Evolutionary conservation across 1,140 invertebrate species (phyloP), one percentile per base, ranked within the genome.

Genomic region (Forficula auricularia): DNA sequence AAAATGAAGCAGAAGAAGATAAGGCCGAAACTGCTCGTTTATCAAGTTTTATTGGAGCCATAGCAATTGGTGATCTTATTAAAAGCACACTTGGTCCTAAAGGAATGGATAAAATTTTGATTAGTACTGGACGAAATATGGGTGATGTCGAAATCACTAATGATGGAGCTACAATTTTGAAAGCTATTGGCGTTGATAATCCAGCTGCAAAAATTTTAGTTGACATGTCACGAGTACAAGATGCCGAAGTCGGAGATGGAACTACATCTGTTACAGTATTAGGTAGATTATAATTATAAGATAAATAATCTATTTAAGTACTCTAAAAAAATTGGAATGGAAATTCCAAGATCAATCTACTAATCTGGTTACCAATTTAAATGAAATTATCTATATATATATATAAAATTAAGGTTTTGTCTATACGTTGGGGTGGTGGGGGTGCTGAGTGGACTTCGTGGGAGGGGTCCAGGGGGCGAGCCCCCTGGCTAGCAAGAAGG

Each of bases 221-320:
- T 14, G 90, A 99, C 50, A 97, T 98, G 74, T 94, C 92, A 2
- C 87, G 88, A 66, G 89, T 94, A 7, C 95, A 98, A 61, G 96
- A 99, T 69, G 90, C 95, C 64, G 96, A 99, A 76, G 95, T 98
- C 52, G 96, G 96, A 40, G 96, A 99, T 76, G 96, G 95, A 19
- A 99, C 96, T 32, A 99, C 96, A 27, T 97, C 92, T 14, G 96
- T 99, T 1, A 92, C 92, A 42, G 94, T 99, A 15, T 65, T 98
- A 41, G 76, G 77, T 80, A 65, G 48, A 50, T 57, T 43, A 38
- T 38, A 22, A 35, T 15, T 13, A 30, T n/a, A n/a, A 12, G 14
- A 40, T 3, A 41, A n/a, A n/a, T n/a, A n/a, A n/a, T n/a, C n/a
- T n/a, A n/a, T n/a, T n/a, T n/a, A n/a, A n/a, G n/a, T n/a, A n/a